phyloP scores from a whole-genome alignment of 2,797 vertebrate species.

The Pangasius djambal region DNA sequence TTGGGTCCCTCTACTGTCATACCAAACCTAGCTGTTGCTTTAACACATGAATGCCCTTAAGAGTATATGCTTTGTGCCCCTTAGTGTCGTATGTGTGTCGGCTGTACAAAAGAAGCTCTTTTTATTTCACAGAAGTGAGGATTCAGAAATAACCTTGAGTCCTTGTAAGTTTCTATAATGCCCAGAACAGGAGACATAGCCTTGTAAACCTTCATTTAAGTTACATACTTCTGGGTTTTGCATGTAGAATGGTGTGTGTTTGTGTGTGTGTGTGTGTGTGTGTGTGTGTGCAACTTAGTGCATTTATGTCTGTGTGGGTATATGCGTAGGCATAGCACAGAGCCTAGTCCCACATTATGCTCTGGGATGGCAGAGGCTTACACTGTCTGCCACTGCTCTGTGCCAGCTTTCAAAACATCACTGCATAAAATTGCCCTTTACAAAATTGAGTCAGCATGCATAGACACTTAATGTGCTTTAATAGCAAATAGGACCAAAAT shows the following conservation, averaged over 20 bases:
- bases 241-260: not conserved
- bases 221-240: not conserved
- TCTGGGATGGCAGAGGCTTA: not conserved
- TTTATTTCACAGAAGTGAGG: not conserved
- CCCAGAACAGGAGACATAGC: not conserved
- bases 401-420: slow-evolving; percentile 21
- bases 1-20: slow-evolving; percentile 11
- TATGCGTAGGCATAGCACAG: not conserved
- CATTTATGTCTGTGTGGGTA: not conserved
- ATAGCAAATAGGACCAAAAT: slow-evolving; percentile 60
- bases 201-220: not conserved
- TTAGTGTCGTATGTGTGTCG: not conserved
- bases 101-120: slow-evolving; percentile 15
- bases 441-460: slow-evolving; percentile 57
- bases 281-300: not conserved
- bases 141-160: slow-evolving; percentile 8
- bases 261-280: not conserved
- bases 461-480: slow-evolving; percentile 66
- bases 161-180: not conserved
- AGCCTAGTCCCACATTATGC: not conserved
- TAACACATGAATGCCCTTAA: slow-evolving; percentile 28
- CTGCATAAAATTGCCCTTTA: slow-evolving; percentile 17
- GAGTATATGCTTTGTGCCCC: slow-evolving; percentile 1
- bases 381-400: not conserved
- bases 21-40: slow-evolving; percentile 40